Conservation (phyloP, 2,113 vertebrate species). For the Chlamydotis undulata region DNA sequence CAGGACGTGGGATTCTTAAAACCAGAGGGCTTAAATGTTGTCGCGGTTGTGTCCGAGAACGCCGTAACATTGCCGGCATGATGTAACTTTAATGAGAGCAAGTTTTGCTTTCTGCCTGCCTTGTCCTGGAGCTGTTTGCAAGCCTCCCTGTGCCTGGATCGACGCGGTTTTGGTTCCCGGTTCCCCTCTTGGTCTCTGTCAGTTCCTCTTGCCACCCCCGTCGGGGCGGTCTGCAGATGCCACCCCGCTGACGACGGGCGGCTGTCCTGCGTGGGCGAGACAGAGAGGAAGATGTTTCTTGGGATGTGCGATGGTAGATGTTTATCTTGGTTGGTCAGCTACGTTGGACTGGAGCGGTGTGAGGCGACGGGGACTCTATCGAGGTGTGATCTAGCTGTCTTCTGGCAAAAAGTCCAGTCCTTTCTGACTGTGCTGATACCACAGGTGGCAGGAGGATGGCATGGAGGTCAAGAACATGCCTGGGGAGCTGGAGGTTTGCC, state of each 20-base stretch:
- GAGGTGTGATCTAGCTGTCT: neutral
- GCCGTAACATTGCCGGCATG: rapidly evolving
- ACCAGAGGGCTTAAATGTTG: neutral
- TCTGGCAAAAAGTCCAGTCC: neutral
- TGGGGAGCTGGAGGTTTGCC: neutral
- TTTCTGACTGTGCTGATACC: neutral
- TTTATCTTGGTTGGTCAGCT: neutral
- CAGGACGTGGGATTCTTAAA: neutral
- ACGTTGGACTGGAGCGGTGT: rapidly evolving
- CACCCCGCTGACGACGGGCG: rapidly evolving
- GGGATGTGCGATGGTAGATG: rapidly evolving
- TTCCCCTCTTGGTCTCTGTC: neutral
- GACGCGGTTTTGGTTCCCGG: rapidly evolving
- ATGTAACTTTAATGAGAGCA: neutral
- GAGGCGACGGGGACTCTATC: neutral
- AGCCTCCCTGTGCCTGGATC: neutral
- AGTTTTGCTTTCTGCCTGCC: neutral
- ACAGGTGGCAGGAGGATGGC: neutral
- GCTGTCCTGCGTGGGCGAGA: rapidly evolving
- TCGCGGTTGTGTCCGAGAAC: neutral
- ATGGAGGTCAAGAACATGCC: neutral
- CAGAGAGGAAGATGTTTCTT: neutral
- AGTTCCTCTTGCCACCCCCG: neutral
- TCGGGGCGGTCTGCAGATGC: rapidly evolving
- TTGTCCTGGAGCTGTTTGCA: rapidly evolving